phyloP scores from a whole-genome alignment of 2,797 vertebrate genomes.

The Ceryle rudis region DNA sequence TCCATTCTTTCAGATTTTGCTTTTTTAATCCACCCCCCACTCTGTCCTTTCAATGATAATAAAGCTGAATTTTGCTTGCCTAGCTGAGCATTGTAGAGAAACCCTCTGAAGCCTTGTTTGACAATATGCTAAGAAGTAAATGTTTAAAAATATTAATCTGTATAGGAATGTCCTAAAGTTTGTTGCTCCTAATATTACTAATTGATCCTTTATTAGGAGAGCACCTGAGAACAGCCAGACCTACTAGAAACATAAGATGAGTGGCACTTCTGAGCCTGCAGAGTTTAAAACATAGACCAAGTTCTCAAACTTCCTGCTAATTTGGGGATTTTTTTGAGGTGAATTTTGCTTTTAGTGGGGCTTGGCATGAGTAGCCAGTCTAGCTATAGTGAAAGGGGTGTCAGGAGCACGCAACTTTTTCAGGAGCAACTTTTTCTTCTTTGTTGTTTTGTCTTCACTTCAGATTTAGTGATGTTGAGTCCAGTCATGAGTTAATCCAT shows the following conservation, averaged over 20 bases:
- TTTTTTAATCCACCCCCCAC: background rate
- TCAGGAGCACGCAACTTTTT: background rate
- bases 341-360: background rate
- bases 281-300: background rate
- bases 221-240: background rate
- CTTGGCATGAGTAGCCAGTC: background rate
- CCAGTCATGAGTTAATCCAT: background rate
- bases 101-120: background rate
- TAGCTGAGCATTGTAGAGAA: background rate
- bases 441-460: background rate
- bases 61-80: slow-evolving; percentile 6
- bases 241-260: background rate
- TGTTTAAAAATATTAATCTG: background rate
- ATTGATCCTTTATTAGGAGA: background rate
- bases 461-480: background rate
- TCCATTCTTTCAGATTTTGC: background rate
- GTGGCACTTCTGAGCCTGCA: background rate
- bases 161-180: background rate
- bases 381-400: background rate
- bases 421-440: background rate
- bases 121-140: background rate
- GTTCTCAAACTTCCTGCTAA: background rate
- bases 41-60: background rate
- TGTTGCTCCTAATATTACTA: background rate
- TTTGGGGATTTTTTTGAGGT: background rate